Percentiles rank a stretch among this genome's conserved stretches.
These are phyloP conservation scores for Acrocyrtus sp. DNA, from an alignment of 2,888 invertebrate genomes.

Conservation along the genomic window DNA sequence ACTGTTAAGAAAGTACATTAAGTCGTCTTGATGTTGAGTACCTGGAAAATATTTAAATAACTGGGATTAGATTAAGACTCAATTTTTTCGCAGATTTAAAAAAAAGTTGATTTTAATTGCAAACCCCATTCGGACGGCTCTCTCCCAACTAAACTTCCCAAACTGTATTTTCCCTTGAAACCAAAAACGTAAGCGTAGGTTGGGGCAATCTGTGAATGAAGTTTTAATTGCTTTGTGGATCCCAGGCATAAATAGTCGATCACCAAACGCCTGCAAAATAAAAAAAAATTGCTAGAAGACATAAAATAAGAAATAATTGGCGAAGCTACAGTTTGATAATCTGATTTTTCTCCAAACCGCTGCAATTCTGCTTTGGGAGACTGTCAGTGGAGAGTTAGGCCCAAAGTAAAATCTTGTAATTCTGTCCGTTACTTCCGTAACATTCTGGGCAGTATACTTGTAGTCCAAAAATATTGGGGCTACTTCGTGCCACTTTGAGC, in stretches of 20 bases:
- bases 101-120: neutral
- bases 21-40: constrained; percentile 47
- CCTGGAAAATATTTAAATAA: constrained; percentile 5
- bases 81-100: neutral
- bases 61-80: neutral
- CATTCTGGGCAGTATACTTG: constrained; percentile 45
- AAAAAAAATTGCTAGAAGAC: neutral
- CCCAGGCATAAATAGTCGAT: constrained; percentile 46
- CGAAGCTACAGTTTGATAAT: neutral
- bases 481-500: constrained; percentile 39
- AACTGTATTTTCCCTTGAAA: constrained; percentile 47
- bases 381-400: constrained; percentile 20
- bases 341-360: constrained; percentile 22
- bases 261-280: constrained; percentile 43
- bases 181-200: constrained; percentile 49
- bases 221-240: constrained; percentile 45
- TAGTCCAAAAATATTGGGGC: constrained; percentile 55
- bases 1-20: constrained; percentile 56
- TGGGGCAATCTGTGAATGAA: constrained; percentile 43
- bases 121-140: constrained; percentile 40
- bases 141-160: constrained; percentile 34
- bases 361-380: constrained; percentile 42
- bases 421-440: constrained; percentile 28
- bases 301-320: too few relatives aligned
- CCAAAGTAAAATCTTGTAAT: constrained; percentile 53